These are phyloP conservation scores for Piprites chloris DNA, from an alignment of 2,113 vertebrate species.

Conservation along the genomic window DNA sequence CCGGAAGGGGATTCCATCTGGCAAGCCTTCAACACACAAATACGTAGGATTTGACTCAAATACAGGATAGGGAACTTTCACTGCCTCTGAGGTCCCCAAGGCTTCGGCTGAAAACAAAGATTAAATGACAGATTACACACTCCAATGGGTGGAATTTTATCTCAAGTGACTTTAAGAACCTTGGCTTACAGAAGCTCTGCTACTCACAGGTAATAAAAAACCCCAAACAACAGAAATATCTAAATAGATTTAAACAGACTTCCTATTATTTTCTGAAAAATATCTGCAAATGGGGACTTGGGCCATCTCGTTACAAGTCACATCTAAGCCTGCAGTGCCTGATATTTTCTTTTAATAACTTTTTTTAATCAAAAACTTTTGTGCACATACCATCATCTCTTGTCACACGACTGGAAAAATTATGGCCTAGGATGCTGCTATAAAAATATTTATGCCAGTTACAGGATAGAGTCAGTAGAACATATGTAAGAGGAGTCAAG, in stretches of 20 bases:
- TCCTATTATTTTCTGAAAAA: not conserved
- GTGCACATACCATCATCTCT: not conserved
- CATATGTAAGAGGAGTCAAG: not conserved
- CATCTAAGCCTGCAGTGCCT: not conserved
- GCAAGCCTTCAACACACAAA: constrained; percentile 76
- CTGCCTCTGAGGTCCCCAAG: constrained; percentile 73
- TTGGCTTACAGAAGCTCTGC: not conserved
- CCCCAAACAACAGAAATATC: not conserved
- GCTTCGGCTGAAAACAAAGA: constrained; percentile 70
- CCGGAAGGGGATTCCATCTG: constrained; percentile 80
- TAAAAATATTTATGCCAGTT: not conserved
- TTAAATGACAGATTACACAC: not conserved
- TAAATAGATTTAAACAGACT: not conserved
- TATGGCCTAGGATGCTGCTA: not conserved
- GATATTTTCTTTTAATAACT: not conserved
- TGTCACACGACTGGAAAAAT: not conserved
- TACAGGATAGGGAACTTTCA: constrained; percentile 77
- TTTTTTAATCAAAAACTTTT: not conserved
- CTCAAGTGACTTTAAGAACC: not conserved
- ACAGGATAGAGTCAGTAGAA: not conserved
- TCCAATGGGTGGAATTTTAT: not conserved
- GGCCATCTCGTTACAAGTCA: not conserved
- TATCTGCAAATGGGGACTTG: not conserved
- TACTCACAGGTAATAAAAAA: not conserved
- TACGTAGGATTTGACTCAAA: constrained; percentile 75